Conservation (phyloP, 2,113 vertebrate genomes). For the Struthidea cinerea region DNA sequence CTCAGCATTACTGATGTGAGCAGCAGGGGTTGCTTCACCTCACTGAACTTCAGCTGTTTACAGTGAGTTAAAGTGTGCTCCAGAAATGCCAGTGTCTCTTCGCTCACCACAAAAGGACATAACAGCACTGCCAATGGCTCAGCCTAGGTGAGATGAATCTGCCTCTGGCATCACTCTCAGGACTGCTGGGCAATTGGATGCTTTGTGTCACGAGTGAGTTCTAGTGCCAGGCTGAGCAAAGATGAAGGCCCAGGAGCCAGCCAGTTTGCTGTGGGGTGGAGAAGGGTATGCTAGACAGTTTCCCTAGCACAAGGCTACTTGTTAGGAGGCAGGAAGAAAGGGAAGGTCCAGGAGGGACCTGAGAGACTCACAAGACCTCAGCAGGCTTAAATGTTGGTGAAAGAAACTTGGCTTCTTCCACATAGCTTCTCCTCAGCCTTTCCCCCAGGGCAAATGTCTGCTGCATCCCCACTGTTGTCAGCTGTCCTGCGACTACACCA, state of each 20-base stretch:
- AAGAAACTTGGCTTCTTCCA: slow-evolving; percentile 80
- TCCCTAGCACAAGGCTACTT: background rate
- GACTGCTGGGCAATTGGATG: background rate
- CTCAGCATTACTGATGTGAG: background rate
- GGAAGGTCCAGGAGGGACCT: background rate
- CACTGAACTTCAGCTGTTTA: background rate
- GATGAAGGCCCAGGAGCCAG: background rate
- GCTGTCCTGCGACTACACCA: slow-evolving; percentile 85
- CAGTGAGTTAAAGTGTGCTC: background rate
- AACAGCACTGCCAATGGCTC: background rate
- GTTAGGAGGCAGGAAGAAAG: background rate
- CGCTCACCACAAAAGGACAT: rapidly evolving
- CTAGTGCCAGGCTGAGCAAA: background rate
- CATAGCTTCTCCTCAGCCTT: slow-evolving; percentile 81
- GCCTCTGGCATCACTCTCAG: background rate
- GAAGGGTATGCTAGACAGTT: background rate
- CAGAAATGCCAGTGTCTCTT: background rate
- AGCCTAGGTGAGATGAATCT: background rate
- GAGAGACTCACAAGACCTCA: slow-evolving; percentile 89
- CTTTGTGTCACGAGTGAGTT: background rate
- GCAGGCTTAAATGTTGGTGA: slow-evolving; percentile 77
- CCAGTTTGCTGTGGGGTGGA: background rate
- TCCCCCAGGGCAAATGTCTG: slow-evolving; percentile 88
- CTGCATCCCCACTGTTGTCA: slow-evolving; percentile 90
- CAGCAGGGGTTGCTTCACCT: background rate